phyloP scores from a whole-genome alignment of 2,888 invertebrate genomes.

The Hydrotaea diabolus region DNA sequence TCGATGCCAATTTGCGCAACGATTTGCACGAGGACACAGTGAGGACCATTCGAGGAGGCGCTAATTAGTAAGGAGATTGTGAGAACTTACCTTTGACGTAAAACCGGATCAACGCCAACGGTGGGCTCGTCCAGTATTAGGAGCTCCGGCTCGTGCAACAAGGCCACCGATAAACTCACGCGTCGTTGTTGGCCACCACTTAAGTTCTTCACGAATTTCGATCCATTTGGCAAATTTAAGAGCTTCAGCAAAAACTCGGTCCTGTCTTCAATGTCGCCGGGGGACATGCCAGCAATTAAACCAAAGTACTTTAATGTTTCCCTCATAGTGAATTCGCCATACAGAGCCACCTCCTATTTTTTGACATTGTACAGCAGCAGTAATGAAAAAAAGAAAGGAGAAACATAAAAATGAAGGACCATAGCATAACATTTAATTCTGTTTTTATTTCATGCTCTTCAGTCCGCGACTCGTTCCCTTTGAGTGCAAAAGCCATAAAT shows the following conservation, averaged over 20 bases:
- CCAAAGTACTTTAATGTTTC: constrained; percentile 93
- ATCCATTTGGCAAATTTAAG: constrained; percentile 82
- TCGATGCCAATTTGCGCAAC: too few species aligned
- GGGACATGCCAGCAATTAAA: constrained; percentile 89
- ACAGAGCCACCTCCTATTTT: constrained; percentile 87
- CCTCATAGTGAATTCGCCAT: constrained; percentile 88
- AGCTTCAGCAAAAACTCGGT: constrained; percentile 88
- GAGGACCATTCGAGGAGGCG: too few species aligned
- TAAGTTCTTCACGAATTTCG: constrained; percentile 87
- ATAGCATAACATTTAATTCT: constrained; percentile 61
- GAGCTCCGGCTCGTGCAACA: constrained; percentile 93
- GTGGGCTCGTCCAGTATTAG: constrained; percentile 96
- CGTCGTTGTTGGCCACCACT: constrained; percentile 95
- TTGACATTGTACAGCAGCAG: constrained; percentile 7
- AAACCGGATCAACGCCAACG: constrained; percentile 94
- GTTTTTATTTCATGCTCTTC: constrained; percentile 37
- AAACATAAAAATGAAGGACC: constrained; percentile 50
- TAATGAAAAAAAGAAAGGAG: constrained; percentile 34
- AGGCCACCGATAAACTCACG: constrained; percentile 92
- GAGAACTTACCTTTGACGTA: constrained; percentile 86
- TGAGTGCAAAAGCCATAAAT: constrained; percentile 49
- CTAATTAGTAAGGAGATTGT: background rate
- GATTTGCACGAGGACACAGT: too few species aligned
- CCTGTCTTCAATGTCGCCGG: constrained; percentile 85
- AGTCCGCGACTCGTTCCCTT: background rate